phyloP scores from a whole-genome alignment of 1,140 invertebrate species.

The Caenorhabditis briggsae region DNA sequence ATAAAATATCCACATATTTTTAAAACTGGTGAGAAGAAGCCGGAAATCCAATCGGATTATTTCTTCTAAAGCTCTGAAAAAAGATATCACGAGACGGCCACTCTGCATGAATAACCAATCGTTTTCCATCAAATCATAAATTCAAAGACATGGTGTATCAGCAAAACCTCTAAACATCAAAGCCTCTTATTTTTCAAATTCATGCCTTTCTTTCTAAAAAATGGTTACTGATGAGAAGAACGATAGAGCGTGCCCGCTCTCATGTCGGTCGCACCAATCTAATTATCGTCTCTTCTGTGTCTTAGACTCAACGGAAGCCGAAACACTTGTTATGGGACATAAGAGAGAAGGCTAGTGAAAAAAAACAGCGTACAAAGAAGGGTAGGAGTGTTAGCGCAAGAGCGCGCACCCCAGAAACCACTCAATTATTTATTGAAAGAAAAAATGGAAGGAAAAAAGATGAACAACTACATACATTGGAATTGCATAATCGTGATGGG shows the following conservation, averaged over 20 bases:
- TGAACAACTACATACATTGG: constrained; percentile 1
- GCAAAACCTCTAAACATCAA: not conserved
- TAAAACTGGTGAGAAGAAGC: not conserved
- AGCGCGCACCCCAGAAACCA: constrained; percentile 45
- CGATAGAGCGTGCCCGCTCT: not conserved
- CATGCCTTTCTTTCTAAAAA: not conserved
- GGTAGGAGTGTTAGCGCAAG: constrained; percentile 30
- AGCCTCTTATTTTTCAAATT: not conserved
- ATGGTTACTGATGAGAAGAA: constrained; percentile 2
- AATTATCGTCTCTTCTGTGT: constrained; percentile 44
- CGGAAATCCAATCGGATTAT: constrained; percentile 35
- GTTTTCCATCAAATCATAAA: constrained; percentile 34
- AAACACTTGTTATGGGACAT: constrained; percentile 53
- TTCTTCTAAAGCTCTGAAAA: constrained; percentile 15
- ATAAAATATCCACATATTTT: not conserved
- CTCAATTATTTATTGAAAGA: constrained; percentile 52
- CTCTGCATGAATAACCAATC: constrained; percentile 38
- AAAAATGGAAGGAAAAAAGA: constrained; percentile 48
- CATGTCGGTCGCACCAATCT: constrained; percentile 42
- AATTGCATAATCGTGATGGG: constrained; percentile 14
- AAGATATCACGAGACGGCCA: constrained; percentile 15
- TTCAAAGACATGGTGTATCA: constrained; percentile 17
- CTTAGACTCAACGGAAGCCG: constrained; percentile 42
- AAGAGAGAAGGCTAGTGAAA: constrained; percentile 41
- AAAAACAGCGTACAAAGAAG: constrained; percentile 32